A percentile compares a stretch with the other conserved stretches of the same genome.
These are phyloP conservation scores for Apamea sordens DNA, from an alignment of 2,888 invertebrate species.

Conservation along the genomic window DNA sequence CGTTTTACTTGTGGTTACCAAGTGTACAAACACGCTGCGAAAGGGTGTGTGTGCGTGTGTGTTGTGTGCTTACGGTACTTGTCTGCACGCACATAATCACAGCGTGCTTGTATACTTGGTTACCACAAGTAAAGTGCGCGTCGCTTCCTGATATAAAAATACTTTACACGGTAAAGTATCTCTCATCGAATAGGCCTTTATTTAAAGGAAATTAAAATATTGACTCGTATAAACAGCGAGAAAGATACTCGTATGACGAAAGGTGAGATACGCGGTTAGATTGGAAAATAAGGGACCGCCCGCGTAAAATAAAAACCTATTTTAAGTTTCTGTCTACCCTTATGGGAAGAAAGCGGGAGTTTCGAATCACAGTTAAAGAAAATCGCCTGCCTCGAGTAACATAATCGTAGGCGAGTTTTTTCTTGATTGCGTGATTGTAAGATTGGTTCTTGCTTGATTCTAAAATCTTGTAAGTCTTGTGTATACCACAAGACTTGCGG, in stretches of 20 bases:
- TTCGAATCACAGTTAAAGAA: too few relatives aligned
- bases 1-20: not conserved
- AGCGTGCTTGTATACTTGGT: not conserved
- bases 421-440: too few relatives aligned
- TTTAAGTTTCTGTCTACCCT: not conserved
- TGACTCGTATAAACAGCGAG: not conserved
- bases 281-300: not conserved
- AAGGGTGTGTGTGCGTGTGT: too few relatives aligned
- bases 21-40: not conserved
- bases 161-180: not conserved
- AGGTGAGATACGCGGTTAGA: not conserved
- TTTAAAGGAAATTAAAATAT: not conserved
- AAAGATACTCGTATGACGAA: not conserved
- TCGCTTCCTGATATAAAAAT: not conserved
- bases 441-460: too few relatives aligned
- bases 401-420: too few relatives aligned
- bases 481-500: too few relatives aligned
- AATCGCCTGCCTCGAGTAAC: too few relatives aligned
- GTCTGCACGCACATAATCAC: not conserved
- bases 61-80: too few relatives aligned
- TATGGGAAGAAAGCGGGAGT: too few relatives aligned
- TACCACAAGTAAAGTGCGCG: not conserved
- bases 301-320: not conserved
- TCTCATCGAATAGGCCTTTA: not conserved
- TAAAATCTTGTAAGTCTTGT: too few relatives aligned